Base-by-base conservation (phyloP, 2,113 vertebrate species). In the Egretta garzetta region DNA sequence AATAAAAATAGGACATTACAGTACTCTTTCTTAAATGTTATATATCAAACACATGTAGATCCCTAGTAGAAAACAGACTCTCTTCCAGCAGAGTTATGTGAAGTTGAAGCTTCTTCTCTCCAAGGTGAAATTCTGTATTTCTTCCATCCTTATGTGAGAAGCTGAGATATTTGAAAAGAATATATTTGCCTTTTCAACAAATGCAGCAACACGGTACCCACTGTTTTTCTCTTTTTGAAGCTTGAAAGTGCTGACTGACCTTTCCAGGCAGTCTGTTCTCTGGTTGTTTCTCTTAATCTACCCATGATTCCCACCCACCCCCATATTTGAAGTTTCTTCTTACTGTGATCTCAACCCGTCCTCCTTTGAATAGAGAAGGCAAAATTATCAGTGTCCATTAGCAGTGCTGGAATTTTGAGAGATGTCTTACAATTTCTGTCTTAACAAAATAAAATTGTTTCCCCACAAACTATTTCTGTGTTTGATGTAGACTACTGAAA, bases 261-360 rank as follows among this genome's bases (percentile, higher is more conserved):
- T 59, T 30, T 84, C 17, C 33, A 85, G 63, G 59, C 64, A 41
- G 8, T 39, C 24, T 59, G 23, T 90, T 91, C 15, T 67, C n/a
- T 58, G 11, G 15, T 71, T 82, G 19, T 56, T 88, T 73, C 45
- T 80, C 26, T 59, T 85, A 71, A 91, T 58, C 47, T 66, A 23
- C 13, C 27, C 5, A 4, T 37, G 5, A 6, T 19, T 2, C 8
- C 5, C 50, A n/a, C n/a, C n/a, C n/a, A n/a, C 50, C 41, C 5
- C 23, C 8, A 4, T 18, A 6, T 72, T 63, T 88, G 6, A 80
- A 35, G 11, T 56, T 90, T 71, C 19, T 77, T 67, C 14, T 13
- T 75, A 21, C 2, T 49, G 49, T 84, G 17, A 32, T 64, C 12
- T 90, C 21, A 80, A 12, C 9, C 21, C 60, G 20, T 63, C 39